A percentile compares a stretch with the other conserved stretches of the same genome.
Evolutionary conservation across 2,113 vertebrate genomes (phyloP).

Genomic region (Numida meleagris): DNA sequence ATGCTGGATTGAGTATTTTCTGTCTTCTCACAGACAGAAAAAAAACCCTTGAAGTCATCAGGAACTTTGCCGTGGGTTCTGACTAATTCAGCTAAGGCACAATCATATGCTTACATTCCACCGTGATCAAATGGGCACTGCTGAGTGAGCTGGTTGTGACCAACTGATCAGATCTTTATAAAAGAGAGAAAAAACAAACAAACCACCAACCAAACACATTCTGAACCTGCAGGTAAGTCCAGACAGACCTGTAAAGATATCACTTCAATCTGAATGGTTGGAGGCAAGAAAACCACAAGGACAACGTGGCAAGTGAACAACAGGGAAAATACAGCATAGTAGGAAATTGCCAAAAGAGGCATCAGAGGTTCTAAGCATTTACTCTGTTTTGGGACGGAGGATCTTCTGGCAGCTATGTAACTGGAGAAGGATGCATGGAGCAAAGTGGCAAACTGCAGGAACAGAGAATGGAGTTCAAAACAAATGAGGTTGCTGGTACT

Average conservation of each 20-base stretch:
- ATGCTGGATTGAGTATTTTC: background rate
- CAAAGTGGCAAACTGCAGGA: background rate
- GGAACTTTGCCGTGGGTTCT: background rate
- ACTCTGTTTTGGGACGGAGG: rapidly evolving
- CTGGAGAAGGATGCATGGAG: background rate
- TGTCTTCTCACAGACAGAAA: background rate
- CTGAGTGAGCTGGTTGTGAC: background rate
- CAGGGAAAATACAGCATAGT: rapidly evolving
- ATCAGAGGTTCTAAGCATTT: background rate
- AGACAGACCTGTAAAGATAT: background rate
- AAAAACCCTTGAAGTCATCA: background rate
- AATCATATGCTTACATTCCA: background rate
- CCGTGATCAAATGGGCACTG: background rate
- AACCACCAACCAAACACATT: background rate
- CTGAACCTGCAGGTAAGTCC: background rate
- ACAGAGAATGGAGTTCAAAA: background rate
- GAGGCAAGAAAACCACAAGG: background rate
- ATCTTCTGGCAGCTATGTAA: background rate
- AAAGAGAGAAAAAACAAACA: background rate
- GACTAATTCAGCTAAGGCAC: background rate
- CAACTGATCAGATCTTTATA: background rate
- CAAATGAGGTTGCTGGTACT: background rate
- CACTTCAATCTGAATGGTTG: background rate
- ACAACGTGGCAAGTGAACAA: background rate
- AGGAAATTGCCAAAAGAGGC: background rate